Evolutionary conservation across 2,113 vertebrate species (phyloP).

Genomic region (Riparia riparia): DNA sequence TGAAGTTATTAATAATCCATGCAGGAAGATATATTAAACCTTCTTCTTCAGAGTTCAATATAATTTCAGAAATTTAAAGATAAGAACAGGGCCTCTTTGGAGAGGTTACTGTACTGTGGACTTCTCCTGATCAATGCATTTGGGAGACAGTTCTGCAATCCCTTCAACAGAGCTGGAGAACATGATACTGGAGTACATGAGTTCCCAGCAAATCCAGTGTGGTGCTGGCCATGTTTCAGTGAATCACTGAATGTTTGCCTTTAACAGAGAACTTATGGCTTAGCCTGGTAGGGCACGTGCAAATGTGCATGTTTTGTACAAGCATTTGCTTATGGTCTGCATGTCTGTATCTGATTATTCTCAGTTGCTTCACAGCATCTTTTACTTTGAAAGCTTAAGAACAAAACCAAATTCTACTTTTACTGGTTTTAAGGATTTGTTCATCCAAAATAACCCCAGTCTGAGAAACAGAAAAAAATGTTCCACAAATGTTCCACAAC

Average conservation of each 20-base stretch:
- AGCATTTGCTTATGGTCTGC: background rate
- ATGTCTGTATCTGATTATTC: conserved; percentile 56
- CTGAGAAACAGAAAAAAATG: background rate
- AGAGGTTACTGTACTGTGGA: background rate
- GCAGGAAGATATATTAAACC: background rate
- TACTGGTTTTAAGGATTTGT: conserved; percentile 37
- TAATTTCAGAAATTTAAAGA: background rate
- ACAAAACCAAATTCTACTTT: conserved; percentile 44
- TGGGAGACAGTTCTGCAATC: background rate
- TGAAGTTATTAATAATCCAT: background rate
- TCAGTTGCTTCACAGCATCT: conserved; percentile 40
- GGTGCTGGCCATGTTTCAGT: background rate
- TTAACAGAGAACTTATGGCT: background rate
- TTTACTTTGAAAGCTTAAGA: conserved; percentile 46
- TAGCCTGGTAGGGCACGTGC: background rate
- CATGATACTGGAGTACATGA: background rate
- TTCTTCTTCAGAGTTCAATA: background rate
- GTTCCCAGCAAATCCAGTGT: background rate
- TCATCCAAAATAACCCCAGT: conserved; percentile 22
- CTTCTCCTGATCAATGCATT: background rate
- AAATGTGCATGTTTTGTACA: conserved; percentile 11
- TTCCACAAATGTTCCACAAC: background rate
- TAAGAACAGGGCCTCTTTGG: background rate
- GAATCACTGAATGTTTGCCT: background rate
- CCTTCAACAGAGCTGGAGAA: background rate